Evolutionary conservation across 2,888 invertebrate genomes (phyloP).

Genomic region (Pammene fasciana): DNA sequence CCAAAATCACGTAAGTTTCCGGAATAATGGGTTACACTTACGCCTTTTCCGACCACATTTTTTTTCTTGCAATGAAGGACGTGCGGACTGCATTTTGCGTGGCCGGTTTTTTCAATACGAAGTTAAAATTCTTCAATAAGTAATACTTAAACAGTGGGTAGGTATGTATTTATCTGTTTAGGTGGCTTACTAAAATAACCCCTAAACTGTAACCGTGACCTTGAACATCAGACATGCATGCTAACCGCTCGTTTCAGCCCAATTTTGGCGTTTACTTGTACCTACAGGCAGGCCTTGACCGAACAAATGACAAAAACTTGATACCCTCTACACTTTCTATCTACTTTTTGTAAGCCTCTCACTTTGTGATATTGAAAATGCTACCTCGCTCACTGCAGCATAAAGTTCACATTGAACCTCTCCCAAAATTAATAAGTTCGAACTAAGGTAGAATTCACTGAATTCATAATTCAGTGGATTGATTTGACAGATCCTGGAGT

Average conservation of each 20-base stretch:
- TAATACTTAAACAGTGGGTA: too few species aligned
- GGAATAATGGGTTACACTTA: too few species aligned
- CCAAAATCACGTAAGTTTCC: too few species aligned
- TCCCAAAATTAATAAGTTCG: background rate
- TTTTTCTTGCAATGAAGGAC: too few species aligned
- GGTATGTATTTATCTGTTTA: too few species aligned
- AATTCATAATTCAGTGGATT: too few species aligned
- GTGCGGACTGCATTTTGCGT: too few species aligned
- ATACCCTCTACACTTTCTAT: constrained; percentile 2
- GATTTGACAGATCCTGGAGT: too few species aligned
- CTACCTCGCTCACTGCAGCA: background rate
- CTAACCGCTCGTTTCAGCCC: constrained; percentile 17
- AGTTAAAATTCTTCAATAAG: too few species aligned
- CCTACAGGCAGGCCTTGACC: constrained; percentile 31
- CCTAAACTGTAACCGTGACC: constrained; percentile 8
- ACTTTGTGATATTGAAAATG: background rate
- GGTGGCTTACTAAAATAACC: background rate
- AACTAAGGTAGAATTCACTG: too few species aligned
- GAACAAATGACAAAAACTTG: constrained; percentile 22
- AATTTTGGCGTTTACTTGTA: constrained; percentile 13
- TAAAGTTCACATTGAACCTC: background rate
- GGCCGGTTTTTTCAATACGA: too few species aligned
- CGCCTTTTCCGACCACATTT: too few species aligned
- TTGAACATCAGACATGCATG: constrained; percentile 28
- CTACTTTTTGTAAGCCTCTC: background rate